Conservation (phyloP, 2,888 invertebrate species). For the Luffia ferchaultella region DNA sequence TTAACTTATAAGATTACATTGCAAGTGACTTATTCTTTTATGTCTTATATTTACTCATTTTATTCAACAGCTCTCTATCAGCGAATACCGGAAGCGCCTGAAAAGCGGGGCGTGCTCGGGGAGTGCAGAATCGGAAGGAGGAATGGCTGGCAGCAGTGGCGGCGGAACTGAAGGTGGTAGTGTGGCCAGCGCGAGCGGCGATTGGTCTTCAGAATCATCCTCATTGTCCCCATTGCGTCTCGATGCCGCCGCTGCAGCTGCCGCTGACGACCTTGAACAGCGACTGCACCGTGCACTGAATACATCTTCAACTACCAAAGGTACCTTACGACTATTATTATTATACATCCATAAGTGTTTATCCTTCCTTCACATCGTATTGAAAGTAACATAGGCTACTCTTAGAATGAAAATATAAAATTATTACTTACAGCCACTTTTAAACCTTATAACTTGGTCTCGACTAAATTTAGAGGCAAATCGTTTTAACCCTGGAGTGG, state of each 20-base stretch:
- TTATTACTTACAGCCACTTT: too few species aligned
- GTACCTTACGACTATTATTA: too few species aligned
- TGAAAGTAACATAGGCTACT: too few species aligned
- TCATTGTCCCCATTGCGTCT: constrained; percentile 43
- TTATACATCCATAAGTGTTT: too few species aligned
- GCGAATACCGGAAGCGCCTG: constrained; percentile 88
- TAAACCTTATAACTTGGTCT: too few species aligned
- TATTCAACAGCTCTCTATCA: constrained; percentile 88
- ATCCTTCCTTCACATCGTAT: too few species aligned
- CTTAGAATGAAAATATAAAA: too few species aligned
- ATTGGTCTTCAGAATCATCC: constrained; percentile 36
- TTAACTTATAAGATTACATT: too few species aligned
- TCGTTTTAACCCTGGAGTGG: too few species aligned
- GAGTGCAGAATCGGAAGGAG: constrained; percentile 27
- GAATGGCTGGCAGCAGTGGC: constrained; percentile 15
- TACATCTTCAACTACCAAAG: constrained; percentile 33
- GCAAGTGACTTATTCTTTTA: too few species aligned
- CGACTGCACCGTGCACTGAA: constrained; percentile 40
- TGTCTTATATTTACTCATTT: too few species aligned
- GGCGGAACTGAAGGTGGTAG: constrained; percentile 9
- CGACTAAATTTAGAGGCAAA: too few species aligned
- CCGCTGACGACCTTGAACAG: constrained; percentile 47
- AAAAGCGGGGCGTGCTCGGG: constrained; percentile 34
- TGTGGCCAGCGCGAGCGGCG: constrained; percentile 17
- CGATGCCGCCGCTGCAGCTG: constrained; percentile 45